Evolutionary conservation across 2,797 vertebrate species (phyloP), one percentile per base, ranked within the genome.

Genomic region (Acrossocheilus fasciatus): DNA sequence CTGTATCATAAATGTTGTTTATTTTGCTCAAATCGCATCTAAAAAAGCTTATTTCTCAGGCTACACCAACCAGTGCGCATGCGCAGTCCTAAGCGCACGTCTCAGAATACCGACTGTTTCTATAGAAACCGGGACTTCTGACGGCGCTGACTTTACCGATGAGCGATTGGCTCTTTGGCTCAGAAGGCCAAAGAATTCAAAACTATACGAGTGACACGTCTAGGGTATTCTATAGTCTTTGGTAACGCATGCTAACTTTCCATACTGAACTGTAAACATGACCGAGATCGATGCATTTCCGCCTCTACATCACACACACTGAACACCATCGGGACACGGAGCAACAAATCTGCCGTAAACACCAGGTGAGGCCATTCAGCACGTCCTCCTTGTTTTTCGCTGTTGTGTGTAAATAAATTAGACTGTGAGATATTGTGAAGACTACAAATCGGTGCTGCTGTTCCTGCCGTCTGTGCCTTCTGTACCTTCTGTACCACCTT

Each of bases 371-470:
- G 45, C n/a, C 77, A 64, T 80, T 80, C 57, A 66, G 62, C 59
- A 50, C 10, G 1, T 47, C 4, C 59, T 81, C 78, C 50, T 41
- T 54, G 34, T 72, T 54, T 68, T 70, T 36, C 11, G 3, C 36
- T 43, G 68, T 68, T 57, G 47, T 73, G 64, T 72, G 47, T 52
- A 82, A 72, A 82, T 54, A 82, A 82, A 82, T 70, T 15, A 52
- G 45, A 69, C 59, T 8, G 41, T 50, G 81, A 54, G 69, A 83
- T 57, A 73, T 30, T 1, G 52, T 14, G 15, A 73, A 73, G 69
- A 43, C n/a, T 41, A 73, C 68, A 83, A 59, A 83, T 73, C 36
- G 17, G 8, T 0, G 9, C 68, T 72, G 36, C 12, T 59, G 68
- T 82, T 73, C 36, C 50, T 73, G 36, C 50, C 3, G 36, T 73